Evolutionary conservation across 2,797 vertebrate species (phyloP).

Genomic region (Mallotus villosus): DNA sequence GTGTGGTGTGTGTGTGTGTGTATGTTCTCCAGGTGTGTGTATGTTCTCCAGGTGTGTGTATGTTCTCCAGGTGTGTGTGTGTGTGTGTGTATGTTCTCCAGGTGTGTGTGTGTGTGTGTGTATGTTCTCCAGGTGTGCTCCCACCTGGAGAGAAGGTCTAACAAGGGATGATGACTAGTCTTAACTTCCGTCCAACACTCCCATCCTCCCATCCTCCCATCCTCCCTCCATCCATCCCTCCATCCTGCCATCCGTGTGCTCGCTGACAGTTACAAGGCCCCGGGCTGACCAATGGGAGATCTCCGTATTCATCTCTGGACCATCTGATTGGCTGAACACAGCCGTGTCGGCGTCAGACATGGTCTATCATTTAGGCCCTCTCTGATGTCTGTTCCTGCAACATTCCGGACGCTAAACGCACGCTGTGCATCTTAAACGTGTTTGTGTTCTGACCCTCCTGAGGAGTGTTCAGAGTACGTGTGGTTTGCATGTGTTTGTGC

Average conservation of each 20-base stretch:
- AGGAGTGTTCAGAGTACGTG: background rate
- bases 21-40: background rate
- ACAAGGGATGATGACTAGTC: background rate
- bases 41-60: background rate
- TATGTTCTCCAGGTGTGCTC: conserved; percentile 7
- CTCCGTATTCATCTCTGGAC: background rate
- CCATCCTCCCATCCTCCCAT: background rate
- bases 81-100: background rate
- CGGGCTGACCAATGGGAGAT: background rate
- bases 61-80: background rate
- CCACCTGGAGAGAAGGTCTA: conserved; percentile 3
- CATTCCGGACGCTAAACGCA: background rate
- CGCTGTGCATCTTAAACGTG: background rate
- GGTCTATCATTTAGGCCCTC: background rate
- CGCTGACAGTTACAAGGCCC: background rate
- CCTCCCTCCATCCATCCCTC: background rate
- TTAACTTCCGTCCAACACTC: background rate
- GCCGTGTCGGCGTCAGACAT: background rate
- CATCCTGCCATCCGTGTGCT: background rate
- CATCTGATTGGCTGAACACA: background rate
- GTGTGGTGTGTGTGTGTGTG: background rate
- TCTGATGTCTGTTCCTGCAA: background rate
- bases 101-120: background rate
- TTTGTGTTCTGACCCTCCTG: background rate
- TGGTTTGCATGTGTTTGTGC: conserved; percentile 2